Evolutionary conservation across 2,888 invertebrate species (phyloP).

Genomic region (Toxonevra muliebris): DNA sequence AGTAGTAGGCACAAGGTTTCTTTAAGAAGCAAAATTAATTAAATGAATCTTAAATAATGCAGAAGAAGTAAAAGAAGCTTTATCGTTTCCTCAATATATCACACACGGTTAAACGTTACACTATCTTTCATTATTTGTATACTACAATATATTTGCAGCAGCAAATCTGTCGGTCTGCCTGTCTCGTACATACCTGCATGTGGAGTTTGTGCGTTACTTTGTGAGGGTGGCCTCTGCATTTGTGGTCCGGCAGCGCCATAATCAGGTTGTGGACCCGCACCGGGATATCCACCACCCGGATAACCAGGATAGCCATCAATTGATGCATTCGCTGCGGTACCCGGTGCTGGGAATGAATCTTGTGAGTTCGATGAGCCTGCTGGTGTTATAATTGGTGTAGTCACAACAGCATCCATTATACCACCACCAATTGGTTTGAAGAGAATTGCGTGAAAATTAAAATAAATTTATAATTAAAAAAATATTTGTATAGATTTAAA

Average conservation of each 20-base stretch:
- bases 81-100: no score
- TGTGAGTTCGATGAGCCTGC: conserved; percentile 88
- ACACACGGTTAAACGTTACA: no score
- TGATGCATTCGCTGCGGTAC: conserved; percentile 73
- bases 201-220: conserved; percentile 72
- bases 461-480: conserved; percentile 33
- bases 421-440: conserved; percentile 53
- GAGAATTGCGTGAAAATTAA: background rate
- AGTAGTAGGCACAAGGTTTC: no score
- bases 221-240: conserved; percentile 77
- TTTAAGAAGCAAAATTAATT: background rate
- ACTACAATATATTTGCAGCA: conserved; percentile 21
- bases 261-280: conserved; percentile 69
- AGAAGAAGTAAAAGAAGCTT: no score
- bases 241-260: conserved; percentile 72
- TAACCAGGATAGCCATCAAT: conserved; percentile 85
- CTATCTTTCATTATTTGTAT: background rate
- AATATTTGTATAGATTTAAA: background rate
- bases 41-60: no score
- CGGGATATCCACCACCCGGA: conserved; percentile 66
- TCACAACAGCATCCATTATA: conserved; percentile 20
- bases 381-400: conserved; percentile 29
- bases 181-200: conserved; percentile 69
- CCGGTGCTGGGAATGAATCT: conserved; percentile 86
- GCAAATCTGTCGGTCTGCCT: conserved; percentile 17